Evolutionary conservation across 2,888 invertebrate species (phyloP), one percentile per base, ranked within the genome.

Genomic region (Melinaea marsaeus): DNA sequence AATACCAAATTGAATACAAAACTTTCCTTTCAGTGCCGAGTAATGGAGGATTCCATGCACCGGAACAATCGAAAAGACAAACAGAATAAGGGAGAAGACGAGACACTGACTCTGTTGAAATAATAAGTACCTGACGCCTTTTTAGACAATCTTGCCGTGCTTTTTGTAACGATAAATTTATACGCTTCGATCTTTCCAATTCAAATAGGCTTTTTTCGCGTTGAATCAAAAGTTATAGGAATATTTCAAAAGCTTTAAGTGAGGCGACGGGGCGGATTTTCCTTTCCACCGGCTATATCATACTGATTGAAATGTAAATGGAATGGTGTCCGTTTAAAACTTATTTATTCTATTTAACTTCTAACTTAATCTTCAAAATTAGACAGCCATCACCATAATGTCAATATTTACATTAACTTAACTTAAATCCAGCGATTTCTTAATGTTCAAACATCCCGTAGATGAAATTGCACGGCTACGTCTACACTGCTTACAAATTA

Each of bases 1-100:
- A 91, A 91, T 91, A 91, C 91, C 91, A 91, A 91, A 91, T 91
- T 91, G 91, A 90, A 90, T 91, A 91, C 91, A 90, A 91, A 91
- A 91, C 91, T 91, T 91, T 91, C 90, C 91, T 91, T 91, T 91
- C 91, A 91, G 87, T 88, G 86, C 87, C 83, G 83, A 88, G 89
- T 90, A 90, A 90, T 90, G 90, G 90, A 88, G 89, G 86, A 90
- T 84, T 87, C 88, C 86, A 90, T 90, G 89, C 90, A 89, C 88
- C 88, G 88, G 90, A 89, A 90, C 90, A 89, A 88, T 89, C 88
- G 88, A 86, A 89, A 89, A 90, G 90, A 90, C 90, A 90, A 90
- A 90, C 86, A 90, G 85, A 90, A 86, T 77, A 83, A 85, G 81
- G 81, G 81, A 80, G 75, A 77, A 84, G 86, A 85, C 81, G 86